Percentiles rank a stretch among this genome's conserved stretches.
These are phyloP conservation scores for Brachionus koreanus DNA, from an alignment of 1,140 invertebrate species.

Conservation along the genomic window DNA sequence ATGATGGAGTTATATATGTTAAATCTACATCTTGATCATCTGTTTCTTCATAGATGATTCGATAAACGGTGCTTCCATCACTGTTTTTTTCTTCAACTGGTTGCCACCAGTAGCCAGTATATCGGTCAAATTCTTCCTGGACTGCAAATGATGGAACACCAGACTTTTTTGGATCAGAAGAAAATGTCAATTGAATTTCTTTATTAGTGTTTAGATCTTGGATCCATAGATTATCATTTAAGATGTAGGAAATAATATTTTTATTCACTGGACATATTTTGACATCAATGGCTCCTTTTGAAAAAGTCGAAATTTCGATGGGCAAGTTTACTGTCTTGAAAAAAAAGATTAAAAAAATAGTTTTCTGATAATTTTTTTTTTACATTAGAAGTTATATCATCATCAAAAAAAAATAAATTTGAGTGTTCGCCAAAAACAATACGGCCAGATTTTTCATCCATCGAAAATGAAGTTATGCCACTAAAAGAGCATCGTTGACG, in stretches of 20 bases:
- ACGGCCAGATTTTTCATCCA: conserved; percentile 27
- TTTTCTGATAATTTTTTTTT: neutral
- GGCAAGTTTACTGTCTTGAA: neutral
- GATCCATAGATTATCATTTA: conserved; percentile 36
- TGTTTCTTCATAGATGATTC: conserved; percentile 91
- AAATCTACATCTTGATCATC: conserved; percentile 90
- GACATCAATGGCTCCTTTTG: conserved; percentile 22
- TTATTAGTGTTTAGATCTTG: conserved; percentile 6
- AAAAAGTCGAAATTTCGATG: neutral
- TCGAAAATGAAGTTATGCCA: conserved; percentile 22
- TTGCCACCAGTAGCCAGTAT: conserved; percentile 96
- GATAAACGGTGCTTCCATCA: conserved; percentile 66
- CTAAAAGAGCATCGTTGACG: conserved; percentile 23
- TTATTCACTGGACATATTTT: conserved; percentile 31
- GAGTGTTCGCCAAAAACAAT: neutral
- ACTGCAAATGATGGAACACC: conserved; percentile 93
- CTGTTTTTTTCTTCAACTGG: conserved; percentile 58
- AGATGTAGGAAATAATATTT: neutral
- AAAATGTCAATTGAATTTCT: conserved; percentile 18
- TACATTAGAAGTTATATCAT: neutral
- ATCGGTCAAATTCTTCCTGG: conserved; percentile 94
- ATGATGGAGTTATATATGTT: conserved; percentile 77
- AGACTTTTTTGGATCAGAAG: conserved; percentile 52
- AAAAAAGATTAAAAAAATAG: neutral
- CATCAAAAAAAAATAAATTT: conserved; percentile 18